Base-by-base conservation (phyloP, 2,888 invertebrate genomes). In the Drosophila gaucha region DNA sequence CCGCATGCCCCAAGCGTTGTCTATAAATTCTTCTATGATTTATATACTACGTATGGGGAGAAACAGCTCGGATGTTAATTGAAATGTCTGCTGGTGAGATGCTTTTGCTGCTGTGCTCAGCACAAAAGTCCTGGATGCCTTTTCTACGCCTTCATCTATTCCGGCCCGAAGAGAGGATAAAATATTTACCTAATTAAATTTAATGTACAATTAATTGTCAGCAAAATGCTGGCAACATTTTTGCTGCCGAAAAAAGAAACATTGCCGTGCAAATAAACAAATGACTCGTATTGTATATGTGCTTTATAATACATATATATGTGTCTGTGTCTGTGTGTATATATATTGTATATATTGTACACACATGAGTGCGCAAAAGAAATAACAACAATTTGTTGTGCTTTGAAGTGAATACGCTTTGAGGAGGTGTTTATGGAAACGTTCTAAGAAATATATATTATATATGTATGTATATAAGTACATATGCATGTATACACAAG, bases 171-270 rank as follows among this genome's bases (percentile, higher is more conserved):
- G 33, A 49, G 30, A 36, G 49, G 30, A 58, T 46, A 20, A 72
- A 64, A 66, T 74, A 67, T 77, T 77, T 72, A 54, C 67, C 57
- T 71, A 82, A 79, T 82, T 85, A 73, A 73, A 82, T 73, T 69
- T 82, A 82, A 85, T 77, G 79, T 50, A 79, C 74, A 85, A 73
- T 85, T 78, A 82, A 84, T 80, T 78, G 82, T 76, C 76, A 69
- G 71, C 64, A 67, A 67, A 74, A 72, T 66, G 62, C 58, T 56
- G 39, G 52, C 26, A 20, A 57, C 49, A 31, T 28, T 55, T 57
- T 30, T 46, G 49, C 16, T 38, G 51, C 24, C 30, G 20, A 54
- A 24, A 57, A 20, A 38, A 56, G 20, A 56, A 51, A 57, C 31
- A 57, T 60, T 51, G 16, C 50, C 14, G 52, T 26, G 50, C 54